Conservation (phyloP, 2,888 invertebrate species). For the Drosophila sordidula region DNA sequence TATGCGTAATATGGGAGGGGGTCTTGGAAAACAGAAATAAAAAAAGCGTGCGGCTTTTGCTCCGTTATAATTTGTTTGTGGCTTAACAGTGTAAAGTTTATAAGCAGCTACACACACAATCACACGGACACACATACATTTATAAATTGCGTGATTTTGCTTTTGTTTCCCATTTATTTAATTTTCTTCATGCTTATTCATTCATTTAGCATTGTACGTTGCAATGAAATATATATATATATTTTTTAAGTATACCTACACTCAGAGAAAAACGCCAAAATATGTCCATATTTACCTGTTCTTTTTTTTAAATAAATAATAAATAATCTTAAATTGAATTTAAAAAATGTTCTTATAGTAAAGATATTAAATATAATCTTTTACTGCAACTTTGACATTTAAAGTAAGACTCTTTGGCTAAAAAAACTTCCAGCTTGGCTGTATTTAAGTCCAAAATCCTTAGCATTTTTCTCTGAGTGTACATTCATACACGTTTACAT, state of each 20-base stretch:
- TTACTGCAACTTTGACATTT: too few species aligned
- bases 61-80: constrained; percentile 32
- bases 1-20: constrained; percentile 6
- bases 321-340: too few species aligned
- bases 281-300: too few species aligned
- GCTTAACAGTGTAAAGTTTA: constrained; percentile 3
- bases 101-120: constrained; percentile 7
- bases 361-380: too few species aligned
- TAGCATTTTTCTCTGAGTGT: neutral
- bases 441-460: too few species aligned
- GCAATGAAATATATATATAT: constrained; percentile 10
- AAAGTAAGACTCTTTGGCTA: too few species aligned
- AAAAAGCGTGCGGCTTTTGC: constrained; percentile 22
- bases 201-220: constrained; percentile 53
- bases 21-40: neutral
- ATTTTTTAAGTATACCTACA: neutral
- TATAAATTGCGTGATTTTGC: constrained; percentile 46
- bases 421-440: too few species aligned
- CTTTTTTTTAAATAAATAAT: too few species aligned
- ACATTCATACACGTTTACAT: neutral
- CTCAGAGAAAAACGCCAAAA: neutral
- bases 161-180: constrained; percentile 39
- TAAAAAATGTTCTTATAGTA: too few species aligned
- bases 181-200: constrained; percentile 56
- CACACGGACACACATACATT: constrained; percentile 11